Evolutionary conservation across 2,797 vertebrate genomes (phyloP).

Genomic region (Anisognathus igniventris): DNA sequence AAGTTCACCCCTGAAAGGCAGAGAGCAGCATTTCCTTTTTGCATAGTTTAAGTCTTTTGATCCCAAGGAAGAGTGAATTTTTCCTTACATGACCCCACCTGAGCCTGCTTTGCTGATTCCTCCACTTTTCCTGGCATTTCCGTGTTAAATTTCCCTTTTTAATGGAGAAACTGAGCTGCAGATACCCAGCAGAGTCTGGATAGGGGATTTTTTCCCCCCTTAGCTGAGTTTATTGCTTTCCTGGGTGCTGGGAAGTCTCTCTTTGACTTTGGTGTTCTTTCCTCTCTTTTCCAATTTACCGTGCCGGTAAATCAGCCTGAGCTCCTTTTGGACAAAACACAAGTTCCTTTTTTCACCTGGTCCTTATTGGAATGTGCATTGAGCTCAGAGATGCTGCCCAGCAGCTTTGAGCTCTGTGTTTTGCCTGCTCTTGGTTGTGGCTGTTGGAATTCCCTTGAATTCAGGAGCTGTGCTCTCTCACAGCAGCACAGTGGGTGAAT

Average conservation of each 20-base stretch:
- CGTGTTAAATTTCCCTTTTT: not conserved
- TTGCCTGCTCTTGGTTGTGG: not conserved
- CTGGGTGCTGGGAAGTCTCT: not conserved
- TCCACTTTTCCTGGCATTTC: not conserved
- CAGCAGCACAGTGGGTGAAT: not conserved
- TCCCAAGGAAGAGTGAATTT: not conserved
- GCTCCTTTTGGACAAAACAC: not conserved
- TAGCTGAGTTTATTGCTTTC: not conserved
- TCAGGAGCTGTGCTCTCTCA: not conserved
- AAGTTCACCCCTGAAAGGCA: not conserved
- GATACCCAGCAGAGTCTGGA: not conserved
- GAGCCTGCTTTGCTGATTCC: not conserved
- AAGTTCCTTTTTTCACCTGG: not conserved
- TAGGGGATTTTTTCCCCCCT: accelerated
- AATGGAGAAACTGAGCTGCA: not conserved
- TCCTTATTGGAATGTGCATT: not conserved
- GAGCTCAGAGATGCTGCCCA: not conserved
- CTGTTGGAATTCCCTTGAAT: not conserved
- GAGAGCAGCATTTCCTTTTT: not conserved
- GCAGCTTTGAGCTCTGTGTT: not conserved
- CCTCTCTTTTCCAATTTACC: not conserved
- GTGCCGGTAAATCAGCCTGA: not conserved
- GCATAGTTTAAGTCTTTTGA: not conserved
- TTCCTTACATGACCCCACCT: not conserved
- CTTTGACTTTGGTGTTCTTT: not conserved